Base-by-base conservation (phyloP, 2,797 vertebrate species). In the Myripristis jacobus region DNA sequence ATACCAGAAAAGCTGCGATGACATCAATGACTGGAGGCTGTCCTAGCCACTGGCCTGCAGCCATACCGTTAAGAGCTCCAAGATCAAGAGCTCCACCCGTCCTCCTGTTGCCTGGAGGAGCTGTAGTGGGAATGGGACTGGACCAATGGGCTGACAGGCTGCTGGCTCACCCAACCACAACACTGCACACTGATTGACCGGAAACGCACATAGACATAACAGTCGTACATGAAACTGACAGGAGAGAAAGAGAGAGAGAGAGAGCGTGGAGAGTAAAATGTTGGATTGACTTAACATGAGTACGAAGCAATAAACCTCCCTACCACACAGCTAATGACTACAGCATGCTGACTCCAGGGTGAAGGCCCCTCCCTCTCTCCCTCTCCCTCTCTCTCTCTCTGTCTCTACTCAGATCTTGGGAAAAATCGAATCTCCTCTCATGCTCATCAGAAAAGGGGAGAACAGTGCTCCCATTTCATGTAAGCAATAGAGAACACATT, bases 271-370 rank as follows among this genome's bases (percentile, higher is more conserved):
- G 63, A 81, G 70, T 51, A 65, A 84, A 84, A 82, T 86, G 85
- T 85, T 89, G 86, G 88, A 91, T 81, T 89, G 89, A 90, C 87
- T 86, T 85, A 80, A 88, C 86, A 85, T 27, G 38, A 89, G 82
- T 86, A 80, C 77, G 83, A 87, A 79, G 87, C 82, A 88, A 88
- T 90, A 91, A 91, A 89, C 73, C 67, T 83, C 61, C 62, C 73
- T 66, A 80, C 84, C 85, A 76, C 86, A 90, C 63, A 81, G 84
- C 77, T 91, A 91, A 91, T 89, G 86, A 82, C 77, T 89, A 80
- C 83, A 90, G 70, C 85, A 87, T 90, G 88, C 72, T 22, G 59
- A 79, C 79, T 71, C 56, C 43, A 79, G 69, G 70, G 56, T 57
- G 34, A 55, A 1, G 65, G 72, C 18, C 48, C 38, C 56, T 47